Percentiles rank a stretch among this genome's conserved stretches.
Conservation (phyloP, 2,888 invertebrate species). For the Nomada fucata region DNA sequence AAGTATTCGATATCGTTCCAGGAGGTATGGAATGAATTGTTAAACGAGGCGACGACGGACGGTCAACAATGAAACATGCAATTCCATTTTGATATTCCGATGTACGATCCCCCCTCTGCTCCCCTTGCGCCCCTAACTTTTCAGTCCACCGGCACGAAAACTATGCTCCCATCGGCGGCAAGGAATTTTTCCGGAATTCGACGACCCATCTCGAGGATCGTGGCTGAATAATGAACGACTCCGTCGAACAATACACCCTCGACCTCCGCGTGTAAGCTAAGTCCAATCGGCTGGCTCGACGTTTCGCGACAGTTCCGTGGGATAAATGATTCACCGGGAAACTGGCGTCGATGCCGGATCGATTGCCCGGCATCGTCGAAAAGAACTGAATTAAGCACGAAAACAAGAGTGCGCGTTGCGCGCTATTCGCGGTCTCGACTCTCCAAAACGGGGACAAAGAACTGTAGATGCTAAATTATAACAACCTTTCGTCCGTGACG, state of each 20-base stretch:
- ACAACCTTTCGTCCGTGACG: conserved; percentile 61
- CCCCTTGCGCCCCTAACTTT: not conserved
- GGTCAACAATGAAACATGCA: conserved; percentile 53
- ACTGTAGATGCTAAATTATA: conserved; percentile 50
- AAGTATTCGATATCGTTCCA: conserved; percentile 44
- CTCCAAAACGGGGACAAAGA: conserved; percentile 35
- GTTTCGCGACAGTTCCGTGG: conserved; percentile 20
- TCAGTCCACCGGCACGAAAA: not conserved
- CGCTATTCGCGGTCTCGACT: conserved; percentile 27
- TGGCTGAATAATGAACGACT: conserved; percentile 44
- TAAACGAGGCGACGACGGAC: conserved; percentile 44
- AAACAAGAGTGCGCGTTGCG: not conserved
- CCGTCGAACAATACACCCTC: conserved; percentile 18
- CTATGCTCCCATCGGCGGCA: not conserved
- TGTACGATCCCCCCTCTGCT: not conserved
- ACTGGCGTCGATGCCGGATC: conserved; percentile 2
- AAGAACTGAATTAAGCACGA: conserved; percentile 40
- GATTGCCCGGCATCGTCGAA: not conserved
- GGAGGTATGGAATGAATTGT: conserved; percentile 49
- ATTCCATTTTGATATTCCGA: conserved; percentile 40
- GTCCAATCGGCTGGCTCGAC: conserved; percentile 9
- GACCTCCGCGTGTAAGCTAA: not conserved
- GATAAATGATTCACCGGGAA: conserved; percentile 49
- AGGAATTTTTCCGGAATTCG: conserved; percentile 46
- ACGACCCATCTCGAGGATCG: conserved; percentile 20